Conservation (phyloP, 1,140 invertebrate species). For the Paraescarpia echinospica region DNA sequence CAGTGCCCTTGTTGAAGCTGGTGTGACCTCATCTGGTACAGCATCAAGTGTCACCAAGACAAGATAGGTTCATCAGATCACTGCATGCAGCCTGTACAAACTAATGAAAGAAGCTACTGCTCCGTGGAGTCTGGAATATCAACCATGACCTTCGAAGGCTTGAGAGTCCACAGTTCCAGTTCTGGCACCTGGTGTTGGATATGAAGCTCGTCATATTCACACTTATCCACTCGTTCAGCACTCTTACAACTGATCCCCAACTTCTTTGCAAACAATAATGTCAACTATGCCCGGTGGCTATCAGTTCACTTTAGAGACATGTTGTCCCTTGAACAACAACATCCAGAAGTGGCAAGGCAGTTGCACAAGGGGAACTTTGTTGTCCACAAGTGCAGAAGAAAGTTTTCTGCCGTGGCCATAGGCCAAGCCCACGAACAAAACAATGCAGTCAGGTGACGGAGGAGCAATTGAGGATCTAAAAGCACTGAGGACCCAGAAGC, state of each 20-base stretch:
- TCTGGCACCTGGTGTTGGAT: background rate
- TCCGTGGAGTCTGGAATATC: no score
- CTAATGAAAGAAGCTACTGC: background rate
- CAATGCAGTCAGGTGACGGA: conserved; percentile 39
- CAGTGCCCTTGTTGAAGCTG: conserved; percentile 13
- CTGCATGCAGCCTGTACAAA: background rate
- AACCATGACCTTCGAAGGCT: background rate
- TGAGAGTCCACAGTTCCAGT: conserved; percentile 7
- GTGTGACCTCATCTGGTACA: background rate
- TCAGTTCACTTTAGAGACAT: conserved; percentile 33
- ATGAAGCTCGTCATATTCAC: background rate
- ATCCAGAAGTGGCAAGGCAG: no score
- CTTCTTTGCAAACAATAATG: conserved; percentile 32
- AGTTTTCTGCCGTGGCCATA: conserved; percentile 36
- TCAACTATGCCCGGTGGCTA: conserved; percentile 33
- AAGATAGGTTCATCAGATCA: background rate
- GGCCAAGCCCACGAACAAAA: conserved; percentile 42
- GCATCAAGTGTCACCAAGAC: background rate
- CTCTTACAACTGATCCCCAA: conserved; percentile 20
- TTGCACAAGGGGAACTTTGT: no score
- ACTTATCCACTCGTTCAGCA: background rate
- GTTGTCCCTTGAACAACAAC: no score
- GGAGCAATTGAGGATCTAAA: conserved; percentile 39
- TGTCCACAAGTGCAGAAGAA: conserved; percentile 27
- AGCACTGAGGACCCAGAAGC: conserved; percentile 40